Base-by-base conservation (phyloP, 64 coral and sea anemone genomes). In the Exaiptasia diaphana region DNA sequence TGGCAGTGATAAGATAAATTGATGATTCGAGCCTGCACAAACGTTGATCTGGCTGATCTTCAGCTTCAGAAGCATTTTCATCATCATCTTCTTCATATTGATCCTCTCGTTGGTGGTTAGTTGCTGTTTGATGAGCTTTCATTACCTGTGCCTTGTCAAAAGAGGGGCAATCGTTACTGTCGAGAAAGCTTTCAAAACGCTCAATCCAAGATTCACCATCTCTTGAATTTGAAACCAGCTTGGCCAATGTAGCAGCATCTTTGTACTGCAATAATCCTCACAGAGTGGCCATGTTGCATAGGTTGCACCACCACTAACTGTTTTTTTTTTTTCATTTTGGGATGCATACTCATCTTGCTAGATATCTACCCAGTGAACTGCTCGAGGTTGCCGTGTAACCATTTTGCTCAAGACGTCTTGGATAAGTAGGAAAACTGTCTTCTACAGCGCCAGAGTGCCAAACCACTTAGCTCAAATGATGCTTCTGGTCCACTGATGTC, bases 21-120 rank as follows among this genome's bases (percentile, higher is more conserved):
- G n/a, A 10, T 52, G 49, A n/a, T 52, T 52, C n/a, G 49, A n/a
- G 10, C 49, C 49, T 12, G 49, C n/a, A 50, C 46, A 74, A 3
- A 45, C 44, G 43, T 74, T 41, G 13, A 21, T 74, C 71, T 80
- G 57, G 77, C 30, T 80, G 77, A 26, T 80, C 56, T 80, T 80
- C 77, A 46, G 55, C 56, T 25, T 61, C 56, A 61, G 24, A 28
- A 28, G 42, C 71, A 32, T 44, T 28, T 49, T 48, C 71, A 10
- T 74, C 71, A 52, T 76, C n/a, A 31, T 76, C 73, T 18, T 36
- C 73, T 21, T 76, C 73, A 54, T 76, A 29, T 54, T 54, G 56
- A 21, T 54, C 42, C 28, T 53, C 0, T 36, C 56, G 46, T 56
- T 20, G 73, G 20, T 34, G 50, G 56, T 76, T 45, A 22, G 53